Conservation (phyloP, 2,797 vertebrate species). For the Mormyrus proboscirostris region DNA sequence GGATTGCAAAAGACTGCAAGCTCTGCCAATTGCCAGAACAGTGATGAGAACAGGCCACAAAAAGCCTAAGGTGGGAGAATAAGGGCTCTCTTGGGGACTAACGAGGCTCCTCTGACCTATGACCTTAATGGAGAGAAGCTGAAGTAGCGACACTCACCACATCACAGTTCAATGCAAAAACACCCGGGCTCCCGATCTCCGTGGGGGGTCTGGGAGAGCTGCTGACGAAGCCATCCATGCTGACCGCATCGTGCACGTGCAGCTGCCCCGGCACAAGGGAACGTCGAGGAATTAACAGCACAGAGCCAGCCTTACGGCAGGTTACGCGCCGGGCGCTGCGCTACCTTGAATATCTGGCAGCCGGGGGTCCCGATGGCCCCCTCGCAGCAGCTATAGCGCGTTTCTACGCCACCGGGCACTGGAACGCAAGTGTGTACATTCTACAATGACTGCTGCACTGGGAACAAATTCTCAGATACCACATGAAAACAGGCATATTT, state of each 20-base stretch:
- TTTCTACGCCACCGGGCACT: conserved; percentile 72
- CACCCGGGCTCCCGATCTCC: conserved; percentile 47
- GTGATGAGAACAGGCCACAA: background rate
- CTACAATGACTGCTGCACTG: background rate
- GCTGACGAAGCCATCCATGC: conserved; percentile 66
- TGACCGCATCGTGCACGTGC: conserved; percentile 68
- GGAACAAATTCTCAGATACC: background rate
- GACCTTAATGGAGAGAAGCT: background rate
- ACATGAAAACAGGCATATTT: background rate
- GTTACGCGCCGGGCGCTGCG: no score
- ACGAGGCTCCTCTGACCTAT: background rate
- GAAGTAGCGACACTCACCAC: conserved; percentile 48
- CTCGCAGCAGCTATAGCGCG: conserved; percentile 71
- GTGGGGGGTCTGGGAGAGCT: conserved; percentile 41
- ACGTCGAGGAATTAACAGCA: background rate
- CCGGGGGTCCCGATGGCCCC: conserved; percentile 63
- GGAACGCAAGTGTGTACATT: background rate
- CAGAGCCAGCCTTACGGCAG: background rate
- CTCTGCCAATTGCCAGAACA: background rate
- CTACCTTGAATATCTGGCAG: conserved; percentile 72
- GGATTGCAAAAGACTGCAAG: background rate
- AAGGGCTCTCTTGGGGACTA: background rate
- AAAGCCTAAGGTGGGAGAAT: background rate
- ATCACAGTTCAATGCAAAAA: conserved; percentile 71
- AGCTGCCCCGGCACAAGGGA: conserved; percentile 49